phyloP scores from a whole-genome alignment of 2,113 vertebrate genomes.

The Chaetorhynchus papuensis region DNA sequence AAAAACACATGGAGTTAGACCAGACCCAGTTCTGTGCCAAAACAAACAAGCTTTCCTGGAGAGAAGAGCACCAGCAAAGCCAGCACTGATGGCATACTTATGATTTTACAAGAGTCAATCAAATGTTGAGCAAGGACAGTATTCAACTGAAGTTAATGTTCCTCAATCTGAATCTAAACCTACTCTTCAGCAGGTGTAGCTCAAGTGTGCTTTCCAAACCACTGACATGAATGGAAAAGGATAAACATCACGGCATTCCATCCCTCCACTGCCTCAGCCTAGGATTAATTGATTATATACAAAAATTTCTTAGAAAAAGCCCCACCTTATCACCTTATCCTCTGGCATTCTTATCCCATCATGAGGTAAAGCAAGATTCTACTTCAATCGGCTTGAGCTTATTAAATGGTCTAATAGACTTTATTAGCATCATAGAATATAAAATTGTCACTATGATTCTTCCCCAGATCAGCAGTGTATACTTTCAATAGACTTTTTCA shows the following conservation, averaged over 20 bases:
- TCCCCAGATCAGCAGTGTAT: background rate
- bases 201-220: background rate
- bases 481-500: background rate
- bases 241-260: background rate
- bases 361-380: background rate
- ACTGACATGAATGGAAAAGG: background rate
- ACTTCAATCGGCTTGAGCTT: background rate
- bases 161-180: background rate
- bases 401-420: background rate
- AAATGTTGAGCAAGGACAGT: background rate
- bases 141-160: background rate
- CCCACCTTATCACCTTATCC: background rate
- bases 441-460: background rate
- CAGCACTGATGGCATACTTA: background rate
- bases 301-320: background rate
- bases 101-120: background rate
- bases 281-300: background rate
- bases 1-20: background rate
- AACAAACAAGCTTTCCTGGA: background rate
- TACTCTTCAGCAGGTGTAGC: background rate
- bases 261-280: background rate
- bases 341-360: background rate
- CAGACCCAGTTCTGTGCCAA: background rate
- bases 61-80: background rate
- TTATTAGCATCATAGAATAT: background rate